phyloP scores from a whole-genome alignment of 2,113 vertebrate species.

The Scomber scombrus region DNA sequence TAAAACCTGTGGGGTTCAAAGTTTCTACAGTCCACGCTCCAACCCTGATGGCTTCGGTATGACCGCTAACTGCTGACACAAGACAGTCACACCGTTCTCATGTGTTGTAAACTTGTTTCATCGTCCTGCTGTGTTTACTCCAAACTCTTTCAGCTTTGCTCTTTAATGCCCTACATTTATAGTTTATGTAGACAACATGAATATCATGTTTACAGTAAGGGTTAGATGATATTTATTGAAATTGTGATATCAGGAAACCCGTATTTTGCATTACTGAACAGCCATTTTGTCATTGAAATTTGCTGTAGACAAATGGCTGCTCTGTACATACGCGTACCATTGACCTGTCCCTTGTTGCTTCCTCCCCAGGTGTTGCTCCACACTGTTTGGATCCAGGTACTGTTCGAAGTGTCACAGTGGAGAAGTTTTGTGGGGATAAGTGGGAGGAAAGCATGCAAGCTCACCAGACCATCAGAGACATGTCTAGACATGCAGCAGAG shows the following conservation, averaged over 20 bases:
- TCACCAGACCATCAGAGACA: slow-evolving; percentile 89
- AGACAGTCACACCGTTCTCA: slow-evolving; percentile 1
- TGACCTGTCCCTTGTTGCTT: neutral
- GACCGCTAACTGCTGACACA: slow-evolving; percentile 7
- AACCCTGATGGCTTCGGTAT: slow-evolving; percentile 94
- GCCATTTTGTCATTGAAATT: neutral
- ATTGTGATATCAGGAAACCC: neutral
- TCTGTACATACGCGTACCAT: neutral
- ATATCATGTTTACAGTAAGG: slow-evolving; percentile 3
- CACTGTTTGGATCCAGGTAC: slow-evolving; percentile 95
- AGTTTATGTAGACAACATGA: neutral
- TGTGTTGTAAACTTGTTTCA: slow-evolving; percentile 33
- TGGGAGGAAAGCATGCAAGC: slow-evolving; percentile 94
- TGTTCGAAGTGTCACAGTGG: slow-evolving; percentile 85
- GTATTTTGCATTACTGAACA: neutral
- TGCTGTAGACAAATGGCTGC: neutral
- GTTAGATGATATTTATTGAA: neutral
- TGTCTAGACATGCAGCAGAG: slow-evolving; percentile 85
- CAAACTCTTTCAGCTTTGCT: neutral
- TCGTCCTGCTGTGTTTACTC: slow-evolving; percentile 24
- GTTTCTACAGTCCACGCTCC: slow-evolving; percentile 95
- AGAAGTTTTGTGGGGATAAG: slow-evolving; percentile 91
- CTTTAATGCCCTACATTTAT: neutral
- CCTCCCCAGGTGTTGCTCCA: slow-evolving; percentile 89
- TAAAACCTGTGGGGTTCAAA: slow-evolving; percentile 96